Evolutionary conservation across 2,888 invertebrate species (phyloP).

Genomic region (Acrocyrtus sp.): DNA sequence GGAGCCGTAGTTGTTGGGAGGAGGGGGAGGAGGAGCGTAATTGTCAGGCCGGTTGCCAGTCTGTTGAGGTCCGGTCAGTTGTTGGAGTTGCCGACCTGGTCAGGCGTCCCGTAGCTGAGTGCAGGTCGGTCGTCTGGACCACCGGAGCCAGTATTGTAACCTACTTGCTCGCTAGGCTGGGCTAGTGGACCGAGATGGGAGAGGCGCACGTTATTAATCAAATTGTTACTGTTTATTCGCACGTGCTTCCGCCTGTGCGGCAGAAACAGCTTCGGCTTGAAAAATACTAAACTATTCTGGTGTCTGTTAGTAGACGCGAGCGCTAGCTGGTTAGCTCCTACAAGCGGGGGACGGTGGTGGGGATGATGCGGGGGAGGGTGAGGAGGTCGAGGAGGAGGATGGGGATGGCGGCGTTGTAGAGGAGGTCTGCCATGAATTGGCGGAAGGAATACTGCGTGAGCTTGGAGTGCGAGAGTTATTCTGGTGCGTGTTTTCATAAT

Average conservation of each 20-base stretch:
- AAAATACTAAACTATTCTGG: conserved; percentile 17
- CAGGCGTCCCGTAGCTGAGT: conserved; percentile 59
- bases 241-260: conserved; percentile 40
- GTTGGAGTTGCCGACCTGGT: conserved; percentile 56
- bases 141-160: conserved; percentile 32
- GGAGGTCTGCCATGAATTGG: too few species aligned
- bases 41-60: conserved; percentile 54
- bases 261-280: conserved; percentile 32
- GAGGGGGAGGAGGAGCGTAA: conserved; percentile 36
- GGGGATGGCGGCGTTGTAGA: not conserved
- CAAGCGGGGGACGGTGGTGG: too few species aligned
- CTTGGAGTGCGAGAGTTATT: conserved; percentile 33
- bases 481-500: conserved; percentile 12
- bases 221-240: conserved; percentile 28
- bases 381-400: conserved; percentile 20
- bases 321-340: conserved; percentile 11
- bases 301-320: conserved; percentile 30
- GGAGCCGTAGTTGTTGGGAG: conserved; percentile 43
- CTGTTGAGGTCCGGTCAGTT: conserved; percentile 50
- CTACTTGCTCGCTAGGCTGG: conserved; percentile 30
- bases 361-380: too few species aligned
- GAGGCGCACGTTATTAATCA: conserved; percentile 36
- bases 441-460: conserved; percentile 35
- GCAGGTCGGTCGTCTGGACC: conserved; percentile 53
- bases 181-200: conserved; percentile 43